Conservation (phyloP, 2,113 vertebrate species). For the Antidorcas marsupialis region DNA sequence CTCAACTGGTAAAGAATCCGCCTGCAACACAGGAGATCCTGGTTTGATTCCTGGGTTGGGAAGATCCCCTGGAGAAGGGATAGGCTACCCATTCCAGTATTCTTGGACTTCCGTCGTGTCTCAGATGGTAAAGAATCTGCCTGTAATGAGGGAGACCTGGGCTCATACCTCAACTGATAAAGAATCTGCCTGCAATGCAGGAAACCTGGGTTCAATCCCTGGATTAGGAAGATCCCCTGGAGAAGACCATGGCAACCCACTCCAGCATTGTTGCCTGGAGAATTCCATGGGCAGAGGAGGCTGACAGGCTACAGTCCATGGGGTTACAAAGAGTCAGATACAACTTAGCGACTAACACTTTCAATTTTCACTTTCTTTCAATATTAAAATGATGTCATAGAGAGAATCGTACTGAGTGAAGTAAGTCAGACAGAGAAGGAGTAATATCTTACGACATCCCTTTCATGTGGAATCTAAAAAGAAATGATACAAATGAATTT, state of each 20-base stretch:
- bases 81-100: background rate
- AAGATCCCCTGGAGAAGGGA: background rate
- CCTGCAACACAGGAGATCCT: background rate
- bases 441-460: background rate
- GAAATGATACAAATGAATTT: background rate
- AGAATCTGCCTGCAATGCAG: background rate
- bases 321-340: background rate
- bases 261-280: background rate
- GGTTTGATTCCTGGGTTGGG: background rate
- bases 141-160: background rate
- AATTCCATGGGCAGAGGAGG: background rate
- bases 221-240: background rate
- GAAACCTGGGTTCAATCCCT: background rate
- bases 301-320: background rate
- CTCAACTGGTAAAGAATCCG: background rate
- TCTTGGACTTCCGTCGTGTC: background rate
- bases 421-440: background rate
- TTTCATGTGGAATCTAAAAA: background rate
- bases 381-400: background rate
- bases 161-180: background rate
- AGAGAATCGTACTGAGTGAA: background rate
- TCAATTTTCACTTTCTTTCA: background rate
- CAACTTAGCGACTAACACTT: background rate
- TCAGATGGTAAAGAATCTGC: background rate
- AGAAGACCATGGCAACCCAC: background rate